Conservation (phyloP, 2,797 vertebrate genomes). For the Cossypha dichroa region DNA sequence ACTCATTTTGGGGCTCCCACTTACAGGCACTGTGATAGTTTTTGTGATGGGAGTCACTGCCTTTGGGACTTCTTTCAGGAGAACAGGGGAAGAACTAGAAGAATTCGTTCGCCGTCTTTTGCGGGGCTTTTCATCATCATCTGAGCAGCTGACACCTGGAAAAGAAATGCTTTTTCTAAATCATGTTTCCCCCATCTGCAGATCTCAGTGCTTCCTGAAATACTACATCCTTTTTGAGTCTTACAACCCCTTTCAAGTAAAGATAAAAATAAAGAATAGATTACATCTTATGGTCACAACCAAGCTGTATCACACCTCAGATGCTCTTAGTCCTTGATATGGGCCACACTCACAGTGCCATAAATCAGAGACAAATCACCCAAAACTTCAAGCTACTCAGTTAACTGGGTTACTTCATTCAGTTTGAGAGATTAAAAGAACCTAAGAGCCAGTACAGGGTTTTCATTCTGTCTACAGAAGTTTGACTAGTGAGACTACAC, state of each 20-base stretch:
- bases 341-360: background rate
- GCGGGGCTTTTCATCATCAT: conserved; percentile 98
- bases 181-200: background rate
- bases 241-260: background rate
- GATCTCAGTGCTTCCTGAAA: background rate
- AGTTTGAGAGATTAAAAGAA: background rate
- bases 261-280: background rate
- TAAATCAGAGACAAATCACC: background rate
- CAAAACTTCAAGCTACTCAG: background rate
- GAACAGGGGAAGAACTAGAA: conserved; percentile 92
- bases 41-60: conserved; percentile 86
- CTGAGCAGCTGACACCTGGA: conserved; percentile 95
- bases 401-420: background rate
- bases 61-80: conserved; percentile 94
- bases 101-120: conserved; percentile 96
- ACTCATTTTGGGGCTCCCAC: conserved; percentile 96
- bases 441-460: accelerated
- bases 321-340: background rate
- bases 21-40: conserved; percentile 90
- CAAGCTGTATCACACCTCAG: background rate
- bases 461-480: background rate
- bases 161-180: conserved; percentile 8
- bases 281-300: background rate
- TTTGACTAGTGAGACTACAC: background rate
- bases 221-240: background rate